Evolutionary conservation across 2,113 vertebrate species (phyloP).

Genomic region (Campylorhamphus procurvoides): DNA sequence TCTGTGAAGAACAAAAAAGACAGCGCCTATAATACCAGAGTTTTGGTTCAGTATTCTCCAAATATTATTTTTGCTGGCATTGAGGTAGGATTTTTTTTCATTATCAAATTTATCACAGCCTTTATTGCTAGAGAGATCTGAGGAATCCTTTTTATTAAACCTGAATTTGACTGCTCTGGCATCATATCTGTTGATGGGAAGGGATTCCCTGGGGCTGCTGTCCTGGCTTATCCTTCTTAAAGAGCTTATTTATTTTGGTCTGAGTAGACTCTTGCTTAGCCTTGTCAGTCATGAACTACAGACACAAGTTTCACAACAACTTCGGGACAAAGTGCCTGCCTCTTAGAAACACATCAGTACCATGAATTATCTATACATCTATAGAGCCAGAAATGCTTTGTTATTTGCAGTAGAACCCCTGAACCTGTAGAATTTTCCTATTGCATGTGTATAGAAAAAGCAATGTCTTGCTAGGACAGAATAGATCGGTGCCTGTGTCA

Average conservation of each 20-base stretch:
- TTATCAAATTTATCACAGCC: neutral
- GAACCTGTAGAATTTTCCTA: neutral
- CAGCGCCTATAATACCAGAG: slow-evolving; percentile 93
- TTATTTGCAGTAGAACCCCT: neutral
- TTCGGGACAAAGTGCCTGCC: neutral
- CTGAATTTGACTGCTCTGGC: neutral
- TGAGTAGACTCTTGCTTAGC: neutral
- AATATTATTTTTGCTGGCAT: slow-evolving; percentile 93
- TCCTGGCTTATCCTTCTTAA: neutral
- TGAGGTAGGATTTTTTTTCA: slow-evolving; percentile 79
- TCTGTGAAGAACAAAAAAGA: slow-evolving; percentile 85
- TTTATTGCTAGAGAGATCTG: neutral
- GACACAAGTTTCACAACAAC: neutral
- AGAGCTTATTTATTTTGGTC: neutral
- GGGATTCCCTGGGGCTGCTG: neutral
- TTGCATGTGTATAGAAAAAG: rapidly evolving
- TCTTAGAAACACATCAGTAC: neutral
- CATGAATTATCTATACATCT: neutral
- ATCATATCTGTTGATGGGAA: neutral
- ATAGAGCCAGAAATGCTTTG: neutral
- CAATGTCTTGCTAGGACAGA: neutral
- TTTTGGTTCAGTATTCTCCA: slow-evolving; percentile 82
- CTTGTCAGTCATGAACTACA: neutral
- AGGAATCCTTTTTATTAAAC: neutral
- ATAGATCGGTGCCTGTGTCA: neutral